These are phyloP conservation scores for Drosophila parvula DNA, from an alignment of 1,140 invertebrate species.

Conservation along the genomic window DNA sequence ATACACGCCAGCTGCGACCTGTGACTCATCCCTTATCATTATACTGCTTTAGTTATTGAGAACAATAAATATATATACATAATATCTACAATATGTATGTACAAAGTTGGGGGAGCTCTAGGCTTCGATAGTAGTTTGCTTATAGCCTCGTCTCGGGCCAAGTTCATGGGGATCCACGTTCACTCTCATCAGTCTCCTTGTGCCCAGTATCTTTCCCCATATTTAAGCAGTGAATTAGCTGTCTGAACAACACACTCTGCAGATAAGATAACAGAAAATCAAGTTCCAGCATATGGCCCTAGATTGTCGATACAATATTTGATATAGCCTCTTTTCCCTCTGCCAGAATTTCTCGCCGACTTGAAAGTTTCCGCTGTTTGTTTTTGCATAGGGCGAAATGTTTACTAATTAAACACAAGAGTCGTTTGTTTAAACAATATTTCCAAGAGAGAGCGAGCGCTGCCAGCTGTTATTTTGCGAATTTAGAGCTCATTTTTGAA, in stretches of 20 bases:
- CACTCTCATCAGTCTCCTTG: conserved; percentile 8
- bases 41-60: not conserved
- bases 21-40: conserved; percentile 28
- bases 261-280: conserved; percentile 38
- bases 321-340: not conserved
- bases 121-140: not conserved
- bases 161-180: conserved; percentile 7
- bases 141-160: not conserved
- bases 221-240: conserved; percentile 40
- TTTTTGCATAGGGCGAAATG: conserved; percentile 2
- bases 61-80: not conserved
- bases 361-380: conserved; percentile 31
- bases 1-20: conserved; percentile 6
- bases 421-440: conserved; percentile 28
- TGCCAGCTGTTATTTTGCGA: not conserved
- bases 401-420: conserved; percentile 18
- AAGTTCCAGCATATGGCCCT: conserved; percentile 9
- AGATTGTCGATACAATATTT: conserved; percentile 4
- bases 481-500: not conserved
- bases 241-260: not conserved
- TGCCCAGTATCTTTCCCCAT: conserved; percentile 23
- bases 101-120: not conserved
- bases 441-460: not conserved
- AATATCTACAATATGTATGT: too few species aligned
- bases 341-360: not conserved